phyloP scores from a whole-genome alignment of 2,113 vertebrate genomes.

The Atractosteus spatula region DNA sequence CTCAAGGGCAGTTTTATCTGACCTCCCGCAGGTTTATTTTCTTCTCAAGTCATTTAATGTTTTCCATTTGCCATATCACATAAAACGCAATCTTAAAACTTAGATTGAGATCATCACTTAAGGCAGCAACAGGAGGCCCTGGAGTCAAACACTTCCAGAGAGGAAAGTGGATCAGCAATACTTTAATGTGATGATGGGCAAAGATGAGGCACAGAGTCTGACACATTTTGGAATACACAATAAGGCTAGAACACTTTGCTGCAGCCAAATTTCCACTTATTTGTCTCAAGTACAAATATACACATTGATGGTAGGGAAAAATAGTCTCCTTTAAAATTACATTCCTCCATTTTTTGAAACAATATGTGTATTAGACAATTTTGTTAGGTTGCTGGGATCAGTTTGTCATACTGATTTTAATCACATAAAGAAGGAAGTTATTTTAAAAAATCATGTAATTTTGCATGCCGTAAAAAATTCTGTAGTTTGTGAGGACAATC shows the following conservation, averaged over 20 bases:
- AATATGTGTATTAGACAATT: too few species aligned
- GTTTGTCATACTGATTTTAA: too few species aligned
- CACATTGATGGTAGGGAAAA: too few species aligned
- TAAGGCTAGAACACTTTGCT: neutral
- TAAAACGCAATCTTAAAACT: conserved; percentile 9
- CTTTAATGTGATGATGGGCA: neutral
- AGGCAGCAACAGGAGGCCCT: neutral
- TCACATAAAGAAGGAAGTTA: too few species aligned
- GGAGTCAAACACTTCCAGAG: neutral
- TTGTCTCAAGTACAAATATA: too few species aligned
- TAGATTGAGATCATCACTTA: neutral
- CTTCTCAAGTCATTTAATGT: conserved; percentile 12
- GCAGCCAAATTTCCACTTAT: neutral
- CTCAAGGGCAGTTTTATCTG: conserved; percentile 5
- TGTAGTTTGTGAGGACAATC: too few species aligned
- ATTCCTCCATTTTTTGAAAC: too few species aligned
- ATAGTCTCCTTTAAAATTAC: too few species aligned
- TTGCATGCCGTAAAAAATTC: too few species aligned
- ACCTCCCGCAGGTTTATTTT: conserved; percentile 9
- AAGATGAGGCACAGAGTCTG: neutral
- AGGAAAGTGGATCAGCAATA: neutral
- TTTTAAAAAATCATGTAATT: too few species aligned
- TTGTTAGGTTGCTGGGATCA: too few species aligned
- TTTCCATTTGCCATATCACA: conserved; percentile 14
- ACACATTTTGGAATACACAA: conserved; percentile 10